Evolutionary conservation across 2,888 invertebrate genomes (phyloP), one percentile per base, ranked within the genome.

Genomic region (Tromatobia lineatoria): DNA sequence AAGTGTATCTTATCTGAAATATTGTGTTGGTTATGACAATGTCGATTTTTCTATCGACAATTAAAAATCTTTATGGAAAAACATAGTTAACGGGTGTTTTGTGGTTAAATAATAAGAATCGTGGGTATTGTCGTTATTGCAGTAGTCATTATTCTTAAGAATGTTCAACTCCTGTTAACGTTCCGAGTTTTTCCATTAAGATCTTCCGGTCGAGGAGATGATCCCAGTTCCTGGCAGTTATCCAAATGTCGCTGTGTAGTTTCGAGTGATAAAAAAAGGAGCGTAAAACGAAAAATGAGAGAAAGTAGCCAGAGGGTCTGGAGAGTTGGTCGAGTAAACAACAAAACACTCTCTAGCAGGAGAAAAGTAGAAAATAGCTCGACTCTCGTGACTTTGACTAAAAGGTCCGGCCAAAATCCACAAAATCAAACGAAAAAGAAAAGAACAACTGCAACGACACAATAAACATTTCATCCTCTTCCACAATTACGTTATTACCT

Each of bases 191-290:
- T 50, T 18, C 18, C 54, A 57, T 25, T 57, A 13, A 7, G 23
- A 25, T 57, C 15, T 57, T 57, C 25, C 23, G 54, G 2, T 23
- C 1, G 15, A 10, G 13, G 25, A 23, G 54, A 57, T 10, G n/a
- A 29, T 59, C 25, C 29, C 29, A 15, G 29, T 7, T 34, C 15
- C 29, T 59, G 25, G 25, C 25, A 59, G 15, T 15, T 23, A 57
- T 59, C 29, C 59, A 59, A 59, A 29, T 25, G 25, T 59, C 59
- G 7, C 29, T 15, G 15, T 59, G 25, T 2, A 25, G 59, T 59
- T 59, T 64, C 42, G 38, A 42, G 23, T 34, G n/a, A 61, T 10
- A 64, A 64, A 64, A 64, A 64, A 61, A 38, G n/a, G n/a, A n/a
- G n/a, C 2, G n/a, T n/a, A 38, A 38, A 42, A 34, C 18, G 18